Percentiles rank a stretch among this genome's conserved stretches.
These are phyloP conservation scores for Lamellibrachia columna DNA, from an alignment of 2,888 invertebrate genomes.

Conservation along the genomic window DNA sequence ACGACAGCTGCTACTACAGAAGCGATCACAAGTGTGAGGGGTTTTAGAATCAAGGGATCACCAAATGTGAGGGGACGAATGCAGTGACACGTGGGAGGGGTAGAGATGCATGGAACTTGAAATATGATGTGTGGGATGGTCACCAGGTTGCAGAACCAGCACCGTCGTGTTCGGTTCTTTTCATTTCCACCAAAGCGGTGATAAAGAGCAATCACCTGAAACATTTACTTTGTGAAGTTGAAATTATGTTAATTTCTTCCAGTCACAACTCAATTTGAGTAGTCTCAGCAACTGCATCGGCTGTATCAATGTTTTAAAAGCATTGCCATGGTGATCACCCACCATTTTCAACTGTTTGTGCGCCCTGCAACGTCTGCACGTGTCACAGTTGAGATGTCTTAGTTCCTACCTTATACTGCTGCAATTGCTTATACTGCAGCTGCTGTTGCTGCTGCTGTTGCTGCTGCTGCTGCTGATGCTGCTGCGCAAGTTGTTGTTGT, in stretches of 20 bases:
- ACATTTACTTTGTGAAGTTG: background rate
- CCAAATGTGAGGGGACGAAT: background rate
- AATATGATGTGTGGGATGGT: background rate
- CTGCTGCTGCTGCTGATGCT: background rate
- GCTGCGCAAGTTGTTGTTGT: background rate
- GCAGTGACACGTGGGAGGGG: background rate
- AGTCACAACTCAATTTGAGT: background rate
- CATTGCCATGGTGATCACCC: background rate
- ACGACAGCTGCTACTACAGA: conserved; percentile 74
- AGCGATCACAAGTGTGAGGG: conserved; percentile 45
- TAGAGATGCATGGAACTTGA: background rate
- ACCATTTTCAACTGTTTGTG: background rate
- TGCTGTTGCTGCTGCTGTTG: too few species aligned
- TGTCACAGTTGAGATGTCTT: background rate
- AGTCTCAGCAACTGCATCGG: background rate
- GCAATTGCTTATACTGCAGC: background rate
- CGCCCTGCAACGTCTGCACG: background rate
- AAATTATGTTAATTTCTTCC: background rate
- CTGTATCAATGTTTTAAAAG: background rate
- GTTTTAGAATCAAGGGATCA: background rate
- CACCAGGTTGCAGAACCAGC: background rate
- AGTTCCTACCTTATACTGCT: background rate
- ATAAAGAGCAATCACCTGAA: background rate
- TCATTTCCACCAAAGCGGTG: too few species aligned
- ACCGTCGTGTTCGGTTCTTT: background rate